Evolutionary conservation across 2,888 invertebrate genomes (phyloP).

Genomic region (Cremastobaeus sp.): DNA sequence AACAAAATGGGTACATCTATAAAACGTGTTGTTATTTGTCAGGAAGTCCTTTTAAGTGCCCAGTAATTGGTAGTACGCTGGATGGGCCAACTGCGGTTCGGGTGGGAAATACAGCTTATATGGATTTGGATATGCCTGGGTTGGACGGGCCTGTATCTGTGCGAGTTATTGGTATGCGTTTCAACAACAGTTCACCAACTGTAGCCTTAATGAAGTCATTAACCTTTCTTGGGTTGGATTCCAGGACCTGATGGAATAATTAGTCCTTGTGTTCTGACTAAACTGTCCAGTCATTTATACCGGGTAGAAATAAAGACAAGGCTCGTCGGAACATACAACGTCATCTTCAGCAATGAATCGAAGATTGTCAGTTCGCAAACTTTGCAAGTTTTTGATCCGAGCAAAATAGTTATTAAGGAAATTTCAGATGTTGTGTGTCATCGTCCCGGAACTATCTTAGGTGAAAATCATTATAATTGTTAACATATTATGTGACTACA

Average conservation of each 20-base stretch:
- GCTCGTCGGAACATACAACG: slow-evolving; percentile 86
- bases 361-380: slow-evolving; percentile 80
- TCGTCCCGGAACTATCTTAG: slow-evolving; percentile 88
- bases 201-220: background rate
- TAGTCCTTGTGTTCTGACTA: slow-evolving; percentile 77
- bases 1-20: too few relatives aligned
- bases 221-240: background rate
- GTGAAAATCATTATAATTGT: slow-evolving; percentile 76
- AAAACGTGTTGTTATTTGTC: too few relatives aligned
- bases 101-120: slow-evolving; percentile 75
- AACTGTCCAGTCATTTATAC: slow-evolving; percentile 83
- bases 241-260: slow-evolving; percentile 80
- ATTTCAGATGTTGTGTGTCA: slow-evolving; percentile 89
- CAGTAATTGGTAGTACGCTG: slow-evolving; percentile 79
- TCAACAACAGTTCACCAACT: too few relatives aligned
- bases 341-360: slow-evolving; percentile 83
- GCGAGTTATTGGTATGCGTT: slow-evolving; percentile 79
- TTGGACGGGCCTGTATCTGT: slow-evolving; percentile 78
- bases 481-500: too few relatives aligned
- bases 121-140: slow-evolving; percentile 78
- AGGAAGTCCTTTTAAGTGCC: slow-evolving; percentile 93
- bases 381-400: slow-evolving; percentile 89
- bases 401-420: slow-evolving; percentile 85
- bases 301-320: slow-evolving; percentile 88
- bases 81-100: slow-evolving; percentile 72